Evolutionary conservation across 2,113 vertebrate genomes (phyloP).

Genomic region (Pandion haliaetus): DNA sequence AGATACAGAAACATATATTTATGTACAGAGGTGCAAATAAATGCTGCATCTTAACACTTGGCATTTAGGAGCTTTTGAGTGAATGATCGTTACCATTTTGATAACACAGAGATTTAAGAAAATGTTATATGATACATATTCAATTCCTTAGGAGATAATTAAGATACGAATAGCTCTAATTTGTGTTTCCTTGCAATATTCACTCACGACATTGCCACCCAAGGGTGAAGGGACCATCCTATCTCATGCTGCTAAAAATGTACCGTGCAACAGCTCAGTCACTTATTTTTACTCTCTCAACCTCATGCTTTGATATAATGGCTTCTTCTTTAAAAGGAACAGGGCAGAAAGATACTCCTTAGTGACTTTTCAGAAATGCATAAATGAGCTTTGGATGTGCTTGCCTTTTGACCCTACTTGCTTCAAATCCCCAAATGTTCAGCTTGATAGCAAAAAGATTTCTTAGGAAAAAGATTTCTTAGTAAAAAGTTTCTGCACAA

Average conservation of each 20-base stretch:
- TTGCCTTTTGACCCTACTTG: not conserved
- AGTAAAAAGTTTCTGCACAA: not conserved
- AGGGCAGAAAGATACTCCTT: not conserved
- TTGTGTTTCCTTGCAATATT: not conserved
- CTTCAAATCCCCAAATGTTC: slow-evolving; percentile 10
- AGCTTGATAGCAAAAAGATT: not conserved
- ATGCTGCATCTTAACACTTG: not conserved
- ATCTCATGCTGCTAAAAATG: not conserved
- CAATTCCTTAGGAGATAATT: not conserved
- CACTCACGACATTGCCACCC: not conserved
- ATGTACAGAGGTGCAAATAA: not conserved
- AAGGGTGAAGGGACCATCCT: not conserved
- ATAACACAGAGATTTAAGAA: not conserved
- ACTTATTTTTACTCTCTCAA: not conserved
- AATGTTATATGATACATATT: not conserved
- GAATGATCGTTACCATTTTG: not conserved
- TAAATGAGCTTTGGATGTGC: not conserved
- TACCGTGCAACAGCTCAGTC: not conserved
- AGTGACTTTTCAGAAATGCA: not conserved
- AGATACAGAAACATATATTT: not conserved
- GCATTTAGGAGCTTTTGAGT: not conserved
- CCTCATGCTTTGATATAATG: not conserved
- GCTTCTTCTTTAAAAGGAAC: not conserved
- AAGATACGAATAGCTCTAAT: not conserved
- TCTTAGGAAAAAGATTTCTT: not conserved